A percentile compares a stretch with the other conserved stretches of the same genome.
Conservation (phyloP, 2,797 vertebrate genomes). For the Molossus molossus region DNA sequence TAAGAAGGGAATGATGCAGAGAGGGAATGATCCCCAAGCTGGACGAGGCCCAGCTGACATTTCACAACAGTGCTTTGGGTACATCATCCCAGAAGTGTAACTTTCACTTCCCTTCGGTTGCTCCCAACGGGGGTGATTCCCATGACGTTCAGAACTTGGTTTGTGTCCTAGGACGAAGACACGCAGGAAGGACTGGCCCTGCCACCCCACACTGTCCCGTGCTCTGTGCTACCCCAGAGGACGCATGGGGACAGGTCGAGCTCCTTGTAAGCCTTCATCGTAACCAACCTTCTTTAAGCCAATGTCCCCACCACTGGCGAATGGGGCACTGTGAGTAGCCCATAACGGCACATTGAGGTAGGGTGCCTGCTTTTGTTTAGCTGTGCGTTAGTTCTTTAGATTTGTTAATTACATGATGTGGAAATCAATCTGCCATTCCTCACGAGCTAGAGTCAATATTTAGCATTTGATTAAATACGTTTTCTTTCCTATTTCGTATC, state of each 20-base stretch:
- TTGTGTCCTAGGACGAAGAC: not conserved
- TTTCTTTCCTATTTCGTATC: slow-evolving; percentile 1
- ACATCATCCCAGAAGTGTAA: not conserved
- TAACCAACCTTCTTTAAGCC: not conserved
- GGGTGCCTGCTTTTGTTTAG: not conserved
- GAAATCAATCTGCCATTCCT: not conserved
- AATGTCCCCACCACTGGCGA: not conserved
- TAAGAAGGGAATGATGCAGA: not conserved
- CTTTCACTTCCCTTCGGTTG: not conserved
- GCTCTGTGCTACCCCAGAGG: not conserved
- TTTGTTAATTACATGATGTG: too few species aligned
- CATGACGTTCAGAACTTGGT: not conserved
- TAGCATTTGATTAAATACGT: not conserved
- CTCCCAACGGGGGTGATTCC: not conserved
- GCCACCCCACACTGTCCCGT: accelerated
- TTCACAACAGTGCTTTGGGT: not conserved
- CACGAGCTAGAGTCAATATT: not conserved
- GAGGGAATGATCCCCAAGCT: not conserved
- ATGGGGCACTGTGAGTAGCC: not conserved
- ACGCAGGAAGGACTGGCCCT: not conserved
- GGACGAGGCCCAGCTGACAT: not conserved
- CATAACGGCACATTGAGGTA: not conserved
- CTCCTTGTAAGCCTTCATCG: not conserved
- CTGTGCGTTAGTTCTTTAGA: not conserved
- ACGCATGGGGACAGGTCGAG: too few species aligned